phyloP scores from a whole-genome alignment of 1,140 invertebrate genomes.

The Physella acuta region DNA sequence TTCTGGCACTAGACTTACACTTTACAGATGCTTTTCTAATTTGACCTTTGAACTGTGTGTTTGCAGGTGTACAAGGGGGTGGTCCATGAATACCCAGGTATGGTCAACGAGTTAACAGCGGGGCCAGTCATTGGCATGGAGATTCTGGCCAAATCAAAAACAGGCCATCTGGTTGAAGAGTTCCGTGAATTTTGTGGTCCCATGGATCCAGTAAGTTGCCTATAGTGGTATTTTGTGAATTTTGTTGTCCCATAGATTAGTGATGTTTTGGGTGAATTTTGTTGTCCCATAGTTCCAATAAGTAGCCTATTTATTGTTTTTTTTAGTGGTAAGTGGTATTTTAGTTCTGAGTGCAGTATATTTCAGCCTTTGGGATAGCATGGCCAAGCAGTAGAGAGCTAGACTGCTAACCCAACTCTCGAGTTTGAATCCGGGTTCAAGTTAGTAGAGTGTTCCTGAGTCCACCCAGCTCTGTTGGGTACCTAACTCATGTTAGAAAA shows the following conservation, averaged over 20 bases:
- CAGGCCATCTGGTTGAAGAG: conserved; percentile 56
- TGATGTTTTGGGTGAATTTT: background rate
- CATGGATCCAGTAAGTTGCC: conserved; percentile 75
- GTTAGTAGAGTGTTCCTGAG: too few relatives aligned
- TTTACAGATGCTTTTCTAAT: too few relatives aligned
- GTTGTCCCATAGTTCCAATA: background rate
- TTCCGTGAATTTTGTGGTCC: conserved; percentile 87
- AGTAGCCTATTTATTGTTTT: background rate
- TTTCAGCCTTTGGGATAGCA: background rate
- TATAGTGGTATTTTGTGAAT: background rate
- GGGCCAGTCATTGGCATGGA: conserved; percentile 86
- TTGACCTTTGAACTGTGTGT: too few relatives aligned
- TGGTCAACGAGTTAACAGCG: conserved; percentile 79
- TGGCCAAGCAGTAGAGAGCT: too few relatives aligned
- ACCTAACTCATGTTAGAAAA: too few relatives aligned
- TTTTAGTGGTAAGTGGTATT: background rate
- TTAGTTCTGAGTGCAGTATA: background rate
- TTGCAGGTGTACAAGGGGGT: conserved; percentile 73
- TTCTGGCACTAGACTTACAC: too few relatives aligned
- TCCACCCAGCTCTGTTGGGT: too few relatives aligned
- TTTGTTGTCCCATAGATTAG: background rate
- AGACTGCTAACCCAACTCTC: too few relatives aligned
- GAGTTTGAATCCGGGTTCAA: background rate
- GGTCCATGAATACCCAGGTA: conserved; percentile 59
- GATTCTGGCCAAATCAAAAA: conserved; percentile 70